Evolutionary conservation across 1,140 invertebrate genomes (phyloP), one percentile per base, ranked within the genome.

Genomic region (Phenacoccus solenopsis): DNA sequence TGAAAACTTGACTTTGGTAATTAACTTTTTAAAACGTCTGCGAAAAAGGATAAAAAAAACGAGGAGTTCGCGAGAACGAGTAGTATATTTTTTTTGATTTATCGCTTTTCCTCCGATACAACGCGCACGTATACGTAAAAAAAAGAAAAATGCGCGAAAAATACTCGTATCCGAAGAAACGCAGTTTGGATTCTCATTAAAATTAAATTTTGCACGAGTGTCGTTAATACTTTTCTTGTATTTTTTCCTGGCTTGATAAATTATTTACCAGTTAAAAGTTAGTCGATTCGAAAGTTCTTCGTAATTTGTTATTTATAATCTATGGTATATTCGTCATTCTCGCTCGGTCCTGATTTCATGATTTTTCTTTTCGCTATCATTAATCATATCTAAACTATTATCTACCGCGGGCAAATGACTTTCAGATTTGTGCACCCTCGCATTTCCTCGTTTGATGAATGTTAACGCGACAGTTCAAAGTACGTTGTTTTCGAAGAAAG

Each of bases 261-360:
- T 64, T 64, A 64, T 64, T 64, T 64, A 64, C 9, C 59, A 24
- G 59, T 20, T 64, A 24, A 64, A 64, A 64, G 10, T 64, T 64
- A 25, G 2, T 3, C 59, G 59, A 64, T 64, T 64, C 22, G 59
- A 25, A 64, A 64, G 59, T 64, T 64, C 59, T 64, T 16, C 3
- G 59, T 22, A 64, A 64, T 64, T 64, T 64, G 59, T 64, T 64
- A 64, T 64, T 64, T 64, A 27, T 16, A 64, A 64, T 64, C 59
- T 64, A 64, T 10, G 12, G 21, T 16, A 22, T 25, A 64, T 24
- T 64, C 59, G 59, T 64, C 59, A 64, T 64, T 64, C 25, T 64
- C 25, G 21, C 16, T 27, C 25, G 21, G 9, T n/a, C n/a, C 21
- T 27, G 21, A 4, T 64, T 22, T 16, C 12, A 5, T 10, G 59